Base-by-base conservation (phyloP, 2,113 vertebrate species). In the Rhizomys pruinosus region DNA sequence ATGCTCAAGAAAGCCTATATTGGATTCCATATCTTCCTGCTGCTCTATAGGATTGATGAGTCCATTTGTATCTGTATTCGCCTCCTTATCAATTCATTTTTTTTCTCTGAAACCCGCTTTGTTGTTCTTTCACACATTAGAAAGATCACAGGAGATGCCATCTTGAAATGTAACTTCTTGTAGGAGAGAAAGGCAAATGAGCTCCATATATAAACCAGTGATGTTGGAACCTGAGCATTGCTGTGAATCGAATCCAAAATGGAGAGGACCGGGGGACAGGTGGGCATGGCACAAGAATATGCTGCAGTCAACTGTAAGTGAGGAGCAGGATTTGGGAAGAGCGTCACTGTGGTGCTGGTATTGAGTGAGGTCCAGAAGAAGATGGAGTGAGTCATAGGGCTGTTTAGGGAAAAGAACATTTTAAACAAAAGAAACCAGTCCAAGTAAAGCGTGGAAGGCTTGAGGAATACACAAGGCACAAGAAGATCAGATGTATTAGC, bases 251-350 rank as follows among this genome's bases (percentile, higher is more conserved):
- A 55, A n/a, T 55, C 1, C 7, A 37, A 16, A 47, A 47, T 17
- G 34, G 57, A 37, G 29, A 47, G 87, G 52, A 5, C 4, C 4
- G 23, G 66, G 47, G 23, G 25, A 8, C 19, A 34, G 52, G n/a
- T 57, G 20, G 57, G 2, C n/a, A 10, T 2, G 4, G 0, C 34
- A 27, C 23, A 20, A 63, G 59, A n/a, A 12, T 1, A 2, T 4
- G 2, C 11, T 64, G n/a, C 20, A 6, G 3, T 73, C 29, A 19
- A 5, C 17, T 37, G 19, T 52, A 59, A 55, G 2, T 34, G 20
- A 34, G 25, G 5, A 44, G 63, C 12, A 32, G 5, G 13, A 16
- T 13, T 34, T 19, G 12, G 9, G 39, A 44, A 9, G 12, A 29
- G 61, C 17, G 0, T 80, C 42, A 25, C 17, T 17, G 3, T 20